Evolutionary conservation across 2,888 invertebrate genomes (phyloP).

Genomic region (Drosophila picticornis): DNA sequence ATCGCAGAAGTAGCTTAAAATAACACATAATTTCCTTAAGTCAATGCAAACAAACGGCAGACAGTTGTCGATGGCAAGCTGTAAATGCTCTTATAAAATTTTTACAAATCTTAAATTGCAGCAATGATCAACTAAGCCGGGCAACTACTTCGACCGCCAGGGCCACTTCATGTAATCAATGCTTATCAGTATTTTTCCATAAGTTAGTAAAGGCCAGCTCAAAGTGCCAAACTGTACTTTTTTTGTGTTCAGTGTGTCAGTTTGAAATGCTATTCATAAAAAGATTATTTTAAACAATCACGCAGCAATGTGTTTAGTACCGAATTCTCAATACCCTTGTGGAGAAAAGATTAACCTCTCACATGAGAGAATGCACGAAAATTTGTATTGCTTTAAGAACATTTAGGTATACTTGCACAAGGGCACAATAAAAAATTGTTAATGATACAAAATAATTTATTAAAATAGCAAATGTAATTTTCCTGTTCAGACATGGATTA

Average conservation of each 20-base stretch:
- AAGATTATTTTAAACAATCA: slow-evolving; percentile 3
- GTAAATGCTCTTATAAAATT: slow-evolving; percentile 19
- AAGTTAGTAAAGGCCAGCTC: slow-evolving; percentile 22
- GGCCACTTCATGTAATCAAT: slow-evolving; percentile 9
- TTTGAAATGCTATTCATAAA: slow-evolving; percentile 26
- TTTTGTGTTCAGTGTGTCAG: slow-evolving; percentile 29
- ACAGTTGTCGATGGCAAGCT: slow-evolving; percentile 12
- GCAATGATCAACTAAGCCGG: not conserved
- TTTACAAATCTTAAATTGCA: slow-evolving; percentile 8
- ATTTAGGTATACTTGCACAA: not conserved
- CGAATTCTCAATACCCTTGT: not conserved
- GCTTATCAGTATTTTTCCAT: slow-evolving; percentile 20
- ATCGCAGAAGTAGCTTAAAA: slow-evolving; percentile 32
- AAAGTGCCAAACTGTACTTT: slow-evolving; percentile 59
- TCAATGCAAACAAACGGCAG: slow-evolving; percentile 21
- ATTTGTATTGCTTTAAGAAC: not conserved
- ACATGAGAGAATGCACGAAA: not conserved
- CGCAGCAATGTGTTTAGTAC: no score
- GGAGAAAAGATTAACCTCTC: not conserved
- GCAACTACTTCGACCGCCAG: not conserved
- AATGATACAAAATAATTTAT: not conserved
- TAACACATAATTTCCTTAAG: slow-evolving; percentile 17
- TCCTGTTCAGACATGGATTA: not conserved
- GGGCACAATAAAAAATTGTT: not conserved
- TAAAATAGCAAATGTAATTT: not conserved